Conservation (phyloP, 2,797 vertebrate genomes). For the Halcyon badia region DNA sequence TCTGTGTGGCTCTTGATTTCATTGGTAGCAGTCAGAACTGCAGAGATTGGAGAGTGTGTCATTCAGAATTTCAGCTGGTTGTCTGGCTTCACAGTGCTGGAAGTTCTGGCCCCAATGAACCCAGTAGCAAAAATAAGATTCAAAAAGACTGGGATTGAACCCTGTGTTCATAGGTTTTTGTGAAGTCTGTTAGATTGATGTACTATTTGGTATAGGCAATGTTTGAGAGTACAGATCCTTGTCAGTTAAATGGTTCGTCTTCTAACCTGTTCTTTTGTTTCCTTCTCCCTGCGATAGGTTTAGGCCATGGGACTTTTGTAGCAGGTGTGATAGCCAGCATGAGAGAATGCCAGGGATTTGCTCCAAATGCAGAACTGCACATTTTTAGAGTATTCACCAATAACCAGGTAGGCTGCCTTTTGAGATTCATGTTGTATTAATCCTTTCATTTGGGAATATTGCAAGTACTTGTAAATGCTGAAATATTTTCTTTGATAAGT, state of each 20-base stretch:
- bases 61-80: neutral
- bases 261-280: neutral
- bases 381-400: slow-evolving; percentile 99
- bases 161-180: neutral
- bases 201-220: neutral
- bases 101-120: neutral
- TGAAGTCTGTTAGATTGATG: neutral
- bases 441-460: neutral
- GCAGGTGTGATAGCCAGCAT: slow-evolving; percentile 99
- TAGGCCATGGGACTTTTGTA: slow-evolving; percentile 98
- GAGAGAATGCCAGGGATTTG: slow-evolving; percentile 98
- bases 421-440: neutral
- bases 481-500: neutral
- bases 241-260: neutral
- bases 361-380: slow-evolving; percentile 97
- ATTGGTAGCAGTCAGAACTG: neutral
- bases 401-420: slow-evolving; percentile 88
- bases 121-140: neutral
- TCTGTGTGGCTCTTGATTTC: neutral
- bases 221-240: neutral
- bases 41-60: neutral
- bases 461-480: neutral
- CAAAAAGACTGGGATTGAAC: neutral
- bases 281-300: slow-evolving; percentile 78
- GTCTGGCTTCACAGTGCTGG: neutral